Evolutionary conservation across 2,113 vertebrate genomes (phyloP).

Genomic region (Psephotus haematonotus): DNA sequence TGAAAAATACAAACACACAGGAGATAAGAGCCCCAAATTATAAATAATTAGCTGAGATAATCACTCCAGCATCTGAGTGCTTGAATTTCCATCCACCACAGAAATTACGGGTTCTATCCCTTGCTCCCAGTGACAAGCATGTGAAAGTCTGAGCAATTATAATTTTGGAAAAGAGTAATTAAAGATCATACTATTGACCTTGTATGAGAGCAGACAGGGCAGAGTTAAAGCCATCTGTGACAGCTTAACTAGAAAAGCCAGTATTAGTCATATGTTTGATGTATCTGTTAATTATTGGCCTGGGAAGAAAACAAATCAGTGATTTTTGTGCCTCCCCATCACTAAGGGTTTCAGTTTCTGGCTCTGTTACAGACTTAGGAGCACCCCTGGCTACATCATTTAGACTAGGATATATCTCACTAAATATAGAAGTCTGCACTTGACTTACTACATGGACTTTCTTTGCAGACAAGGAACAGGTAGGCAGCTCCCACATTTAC

Average conservation of each 20-base stretch:
- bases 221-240: neutral
- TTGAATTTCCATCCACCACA: neutral
- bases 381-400: neutral
- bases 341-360: neutral
- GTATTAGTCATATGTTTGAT: neutral
- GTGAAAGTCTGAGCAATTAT: neutral
- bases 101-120: neutral
- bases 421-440: neutral
- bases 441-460: neutral
- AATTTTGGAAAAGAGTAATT: neutral
- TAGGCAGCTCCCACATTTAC: neutral
- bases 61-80: neutral
- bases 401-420: neutral
- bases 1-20: neutral
- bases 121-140: neutral
- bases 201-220: neutral
- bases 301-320: neutral
- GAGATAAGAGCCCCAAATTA: neutral
- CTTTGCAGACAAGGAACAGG: neutral
- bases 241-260: neutral
- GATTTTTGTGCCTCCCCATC: neutral
- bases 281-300: neutral
- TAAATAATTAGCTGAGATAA: neutral
- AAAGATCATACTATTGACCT: neutral
- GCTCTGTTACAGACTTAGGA: neutral